Evolutionary conservation across 2,113 vertebrate genomes (phyloP), one percentile per base, ranked within the genome.

Genomic region (Pipra filicauda): DNA sequence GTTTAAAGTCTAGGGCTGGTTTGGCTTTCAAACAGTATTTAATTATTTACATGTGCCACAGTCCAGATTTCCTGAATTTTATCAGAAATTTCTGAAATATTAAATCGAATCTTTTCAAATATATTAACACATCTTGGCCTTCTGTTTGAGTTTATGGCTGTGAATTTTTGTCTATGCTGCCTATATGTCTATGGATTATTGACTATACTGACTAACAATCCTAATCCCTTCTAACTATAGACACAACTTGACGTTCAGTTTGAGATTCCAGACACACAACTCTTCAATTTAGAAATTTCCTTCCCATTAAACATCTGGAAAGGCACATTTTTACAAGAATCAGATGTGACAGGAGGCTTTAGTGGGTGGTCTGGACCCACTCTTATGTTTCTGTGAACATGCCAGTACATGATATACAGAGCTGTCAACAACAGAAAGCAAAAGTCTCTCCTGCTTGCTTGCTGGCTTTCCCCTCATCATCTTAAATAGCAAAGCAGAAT

Each of bases 331-430:
- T n/a, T 77, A 31, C n/a, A 23, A 16, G 33, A 54, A 66, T 58
- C 69, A 74, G 51, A 52, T 58, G 51, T 65, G 55, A 31, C 75
- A 85, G 12, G 19, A 85, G 51, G 8, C 5, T 82, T 66, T 49
- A 15, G 19, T n/a, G 54, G 37, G 49, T 84, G 43, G 27, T 26
- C 67, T 73, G 71, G 54, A 19, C 44, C 30, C 26, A 12, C 19
- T 16, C 4, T 12, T 12, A 4, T 44, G 37, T 39, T 82, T 57
- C 71, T 92, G 64, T 70, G 86, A 73, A n/a, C 41, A 8, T 2
- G 7, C 4, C 54, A 73, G 19, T 4, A 22, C 27, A 10, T 0
- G 1, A 28, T 3, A 24, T 8, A 22, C 16, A 39, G 17, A 37
- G 39, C 10, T 51, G 58, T 64, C 69, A 89, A 5, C 59, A 70